Percentiles rank a stretch among this genome's conserved stretches.
Evolutionary conservation across 2,888 invertebrate genomes (phyloP).

Genomic region (Ganaspis brasiliensis): DNA sequence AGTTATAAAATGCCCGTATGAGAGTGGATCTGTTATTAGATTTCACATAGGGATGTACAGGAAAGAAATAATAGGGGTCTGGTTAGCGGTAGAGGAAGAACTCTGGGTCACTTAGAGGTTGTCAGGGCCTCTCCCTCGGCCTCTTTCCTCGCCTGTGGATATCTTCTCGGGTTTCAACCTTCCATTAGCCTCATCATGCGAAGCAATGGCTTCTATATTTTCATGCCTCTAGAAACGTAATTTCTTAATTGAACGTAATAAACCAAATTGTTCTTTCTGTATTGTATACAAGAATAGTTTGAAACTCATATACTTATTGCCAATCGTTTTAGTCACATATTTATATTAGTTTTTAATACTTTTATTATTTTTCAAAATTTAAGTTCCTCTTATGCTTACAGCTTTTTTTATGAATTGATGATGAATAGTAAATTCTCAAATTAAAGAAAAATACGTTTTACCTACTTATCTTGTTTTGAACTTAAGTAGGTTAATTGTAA

Average conservation of each 20-base stretch:
- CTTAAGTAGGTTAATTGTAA: slow-evolving; percentile 16
- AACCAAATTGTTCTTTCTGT: slow-evolving; percentile 8
- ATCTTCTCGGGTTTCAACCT: slow-evolving; percentile 77
- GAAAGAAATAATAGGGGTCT: slow-evolving; percentile 47
- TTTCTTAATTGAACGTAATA: slow-evolving; percentile 75
- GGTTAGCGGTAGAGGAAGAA: slow-evolving; percentile 64
- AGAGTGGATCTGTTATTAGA: slow-evolving; percentile 74
- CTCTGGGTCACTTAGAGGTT: slow-evolving; percentile 77
- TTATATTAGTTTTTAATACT: too few relatives aligned
- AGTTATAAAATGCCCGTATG: slow-evolving; percentile 72
- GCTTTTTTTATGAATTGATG: background rate
- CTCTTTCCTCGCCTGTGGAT: slow-evolving; percentile 67
- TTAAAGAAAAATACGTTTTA: too few relatives aligned
- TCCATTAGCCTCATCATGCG: slow-evolving; percentile 79
- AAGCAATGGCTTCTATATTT: slow-evolving; percentile 73
- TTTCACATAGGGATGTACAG: slow-evolving; percentile 71
- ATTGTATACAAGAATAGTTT: slow-evolving; percentile 1
- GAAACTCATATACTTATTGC: background rate
- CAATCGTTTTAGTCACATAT: too few relatives aligned
- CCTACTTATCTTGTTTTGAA: slow-evolving; percentile 7
- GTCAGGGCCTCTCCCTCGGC: slow-evolving; percentile 76
- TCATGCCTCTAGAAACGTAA: slow-evolving; percentile 68
- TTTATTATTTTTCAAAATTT: too few relatives aligned
- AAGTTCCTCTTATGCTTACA: too few relatives aligned
- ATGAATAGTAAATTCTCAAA: background rate